Evolutionary conservation across 2,888 invertebrate genomes (phyloP), one percentile per base, ranked within the genome.

Genomic region (Trissoscelio sp.): DNA sequence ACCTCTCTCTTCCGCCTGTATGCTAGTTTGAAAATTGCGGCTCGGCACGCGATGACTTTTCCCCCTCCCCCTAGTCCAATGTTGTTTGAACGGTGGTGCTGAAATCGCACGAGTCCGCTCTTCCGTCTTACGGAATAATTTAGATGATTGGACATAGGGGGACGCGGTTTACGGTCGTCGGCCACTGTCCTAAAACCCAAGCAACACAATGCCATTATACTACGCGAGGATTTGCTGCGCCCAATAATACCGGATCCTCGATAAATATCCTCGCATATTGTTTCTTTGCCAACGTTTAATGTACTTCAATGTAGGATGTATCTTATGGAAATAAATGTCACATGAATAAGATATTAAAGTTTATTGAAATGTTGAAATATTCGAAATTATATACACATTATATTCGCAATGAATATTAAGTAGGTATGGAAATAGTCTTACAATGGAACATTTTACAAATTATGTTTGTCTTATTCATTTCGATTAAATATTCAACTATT

Each of bases 101-200:
- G 60, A 18, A 28, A 57, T 66, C 70, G 73, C 67, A 55, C 31
- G 64, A 44, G 58, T 66, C 46, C 60, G n/a, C 69, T 69, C 74
- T 83, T 72, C 72, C 85, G 86, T 89, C 89, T 90, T 89, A 88
- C 89, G 88, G 88, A 91, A 91, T 90, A 89, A 90, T 91, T 90
- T 88, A 88, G 88, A 90, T 89, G 89, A 90, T 90, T 90, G 88
- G 87, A 88, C 83, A 55, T 67, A 78, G 83, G 85, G 86, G 83
- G 83, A 84, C 83, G 79, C 55, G 57, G 77, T 88, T 87, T 87
- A 88, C 84, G 83, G 78, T 28, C 79, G 57, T 60, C 69, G 81
- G 80, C 81, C 79, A 77, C 75, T 83, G 80, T 83, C 80, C 83
- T 84, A 83, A 79, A 82, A 77, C 57, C 80, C 79, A 80, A 74